These are phyloP conservation scores for Eristalinus aeneus DNA, from an alignment of 2,888 invertebrate genomes.

Conservation along the genomic window DNA sequence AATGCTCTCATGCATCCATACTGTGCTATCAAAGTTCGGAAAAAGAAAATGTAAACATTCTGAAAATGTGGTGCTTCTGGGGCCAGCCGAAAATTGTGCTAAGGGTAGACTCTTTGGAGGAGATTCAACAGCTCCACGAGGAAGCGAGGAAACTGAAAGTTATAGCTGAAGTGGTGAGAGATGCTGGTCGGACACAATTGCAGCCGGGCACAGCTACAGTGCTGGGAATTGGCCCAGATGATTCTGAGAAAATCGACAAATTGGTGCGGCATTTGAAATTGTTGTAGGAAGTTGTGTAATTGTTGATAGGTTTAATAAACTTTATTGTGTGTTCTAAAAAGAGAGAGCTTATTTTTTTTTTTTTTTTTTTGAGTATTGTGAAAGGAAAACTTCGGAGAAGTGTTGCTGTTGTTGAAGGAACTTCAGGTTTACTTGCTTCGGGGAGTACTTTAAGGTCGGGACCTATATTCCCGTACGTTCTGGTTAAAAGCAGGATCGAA, in stretches of 20 bases:
- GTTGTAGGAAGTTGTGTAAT: slow-evolving; percentile 78
- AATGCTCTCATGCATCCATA: slow-evolving; percentile 90
- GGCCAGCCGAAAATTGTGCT: slow-evolving; percentile 90
- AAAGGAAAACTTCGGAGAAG: no score
- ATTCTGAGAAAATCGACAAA: slow-evolving; percentile 82
- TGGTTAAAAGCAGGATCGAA: no score
- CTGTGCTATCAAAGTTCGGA: slow-evolving; percentile 84
- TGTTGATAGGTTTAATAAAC: neutral
- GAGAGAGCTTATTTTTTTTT: neutral
- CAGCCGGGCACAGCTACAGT: slow-evolving; percentile 86
- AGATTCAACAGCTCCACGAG: slow-evolving; percentile 81
- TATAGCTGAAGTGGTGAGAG: slow-evolving; percentile 83
- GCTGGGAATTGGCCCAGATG: slow-evolving; percentile 88
- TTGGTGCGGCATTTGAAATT: slow-evolving; percentile 86
- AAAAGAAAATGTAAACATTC: slow-evolving; percentile 73
- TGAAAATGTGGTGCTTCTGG: slow-evolving; percentile 84
- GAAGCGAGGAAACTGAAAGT: slow-evolving; percentile 82
- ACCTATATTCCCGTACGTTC: no score
- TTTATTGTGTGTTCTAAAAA: neutral
- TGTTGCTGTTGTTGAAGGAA: no score
- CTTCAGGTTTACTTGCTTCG: no score
- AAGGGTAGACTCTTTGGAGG: slow-evolving; percentile 82
- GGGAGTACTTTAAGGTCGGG: no score
- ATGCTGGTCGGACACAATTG: slow-evolving; percentile 89
- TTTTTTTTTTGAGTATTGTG: neutral